A percentile compares a stretch with the other conserved stretches of the same genome.
These are phyloP conservation scores for Siderastrea radians DNA, from an alignment of 92 coral and sea anemone species.

Conservation along the genomic window DNA sequence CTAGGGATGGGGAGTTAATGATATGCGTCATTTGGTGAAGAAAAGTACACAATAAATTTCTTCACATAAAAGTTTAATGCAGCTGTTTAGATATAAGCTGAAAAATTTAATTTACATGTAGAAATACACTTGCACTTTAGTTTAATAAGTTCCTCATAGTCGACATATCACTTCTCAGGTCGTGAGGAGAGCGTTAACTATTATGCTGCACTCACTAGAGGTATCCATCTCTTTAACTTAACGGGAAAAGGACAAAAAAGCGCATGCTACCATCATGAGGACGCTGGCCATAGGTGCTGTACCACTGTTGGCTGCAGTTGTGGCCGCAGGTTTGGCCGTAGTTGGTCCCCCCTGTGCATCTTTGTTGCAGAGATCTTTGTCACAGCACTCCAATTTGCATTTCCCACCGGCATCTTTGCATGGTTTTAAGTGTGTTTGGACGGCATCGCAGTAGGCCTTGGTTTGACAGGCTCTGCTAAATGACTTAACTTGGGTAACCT, in stretches of 20 bases:
- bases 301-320: not conserved
- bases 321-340: too few species aligned
- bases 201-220: not conserved
- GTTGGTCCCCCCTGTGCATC: not conserved
- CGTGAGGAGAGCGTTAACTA: too few species aligned
- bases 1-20: too few species aligned
- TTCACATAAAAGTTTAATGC: too few species aligned
- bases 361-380: slow-evolving; percentile 1
- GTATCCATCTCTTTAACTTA: not conserved
- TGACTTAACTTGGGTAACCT: not conserved
- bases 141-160: too few species aligned
- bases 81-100: too few species aligned
- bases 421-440: not conserved
- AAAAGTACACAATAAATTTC: too few species aligned
- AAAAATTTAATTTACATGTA: too few species aligned
- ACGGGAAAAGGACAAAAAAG: not conserved
- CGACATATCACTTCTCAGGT: too few species aligned
- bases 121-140: too few species aligned
- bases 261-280: slow-evolving; percentile 7
- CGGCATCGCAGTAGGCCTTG: not conserved
- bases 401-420: not conserved
- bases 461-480: not conserved
- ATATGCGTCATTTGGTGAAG: too few species aligned
- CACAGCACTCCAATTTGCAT: not conserved
- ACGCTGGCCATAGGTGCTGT: not conserved